These are phyloP conservation scores for Urocolius indicus DNA, from an alignment of 2,113 vertebrate genomes.

Conservation along the genomic window DNA sequence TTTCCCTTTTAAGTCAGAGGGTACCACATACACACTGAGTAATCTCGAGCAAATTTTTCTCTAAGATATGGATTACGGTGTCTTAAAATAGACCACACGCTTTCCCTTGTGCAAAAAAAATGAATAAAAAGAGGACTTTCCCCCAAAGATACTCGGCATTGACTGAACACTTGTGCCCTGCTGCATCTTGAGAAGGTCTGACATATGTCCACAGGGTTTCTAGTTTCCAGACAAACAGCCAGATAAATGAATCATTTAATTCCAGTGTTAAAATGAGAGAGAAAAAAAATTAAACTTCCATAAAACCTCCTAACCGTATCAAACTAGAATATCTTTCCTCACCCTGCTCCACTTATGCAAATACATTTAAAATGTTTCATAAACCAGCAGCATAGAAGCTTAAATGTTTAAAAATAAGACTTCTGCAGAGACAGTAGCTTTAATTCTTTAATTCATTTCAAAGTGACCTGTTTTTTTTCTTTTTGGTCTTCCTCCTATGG, in stretches of 20 bases:
- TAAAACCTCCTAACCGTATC: not conserved
- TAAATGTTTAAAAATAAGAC: slow-evolving; percentile 28
- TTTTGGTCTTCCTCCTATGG: not conserved
- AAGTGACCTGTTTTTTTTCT: not conserved
- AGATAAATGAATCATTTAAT: slow-evolving; percentile 2
- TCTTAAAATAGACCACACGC: not conserved
- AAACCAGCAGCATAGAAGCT: not conserved
- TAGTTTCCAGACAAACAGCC: not conserved
- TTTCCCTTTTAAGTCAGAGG: slow-evolving; percentile 14
- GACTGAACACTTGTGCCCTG: not conserved
- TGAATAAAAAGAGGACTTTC: not conserved
- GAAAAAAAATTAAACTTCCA: slow-evolving; percentile 35
- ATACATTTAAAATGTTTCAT: slow-evolving; percentile 23
- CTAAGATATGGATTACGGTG: not conserved
- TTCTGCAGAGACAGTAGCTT: not conserved
- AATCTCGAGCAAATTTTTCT: not conserved
- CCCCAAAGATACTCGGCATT: not conserved
- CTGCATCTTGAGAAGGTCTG: not conserved
- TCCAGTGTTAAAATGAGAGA: slow-evolving; percentile 7
- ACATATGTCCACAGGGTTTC: not conserved
- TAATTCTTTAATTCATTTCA: slow-evolving; percentile 3
- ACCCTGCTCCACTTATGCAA: slow-evolving; percentile 9
- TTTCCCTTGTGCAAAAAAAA: not conserved
- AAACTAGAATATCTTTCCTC: not conserved
- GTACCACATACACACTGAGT: not conserved